Evolutionary conservation across 1,140 invertebrate species (phyloP).

Genomic region (Sinella curviseta): DNA sequence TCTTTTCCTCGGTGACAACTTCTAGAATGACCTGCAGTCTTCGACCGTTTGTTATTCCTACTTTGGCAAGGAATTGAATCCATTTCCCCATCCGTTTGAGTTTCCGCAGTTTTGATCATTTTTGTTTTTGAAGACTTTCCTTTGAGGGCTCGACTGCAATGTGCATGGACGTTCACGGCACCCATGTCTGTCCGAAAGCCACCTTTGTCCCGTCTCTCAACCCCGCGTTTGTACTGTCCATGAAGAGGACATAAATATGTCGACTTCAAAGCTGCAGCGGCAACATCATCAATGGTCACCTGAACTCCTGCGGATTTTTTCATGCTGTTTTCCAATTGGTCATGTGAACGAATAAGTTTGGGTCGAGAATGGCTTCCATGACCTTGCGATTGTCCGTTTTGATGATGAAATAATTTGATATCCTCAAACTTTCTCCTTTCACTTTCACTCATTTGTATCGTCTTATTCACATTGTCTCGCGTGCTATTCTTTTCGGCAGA

Average conservation of each 20-base stretch:
- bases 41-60: not conserved
- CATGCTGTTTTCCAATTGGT: not conserved
- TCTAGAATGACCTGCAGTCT: not conserved
- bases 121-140: slow-evolving; percentile 12
- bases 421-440: not conserved
- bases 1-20: not conserved
- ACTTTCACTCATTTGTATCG: not conserved
- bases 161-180: not conserved
- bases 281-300: slow-evolving; percentile 15
- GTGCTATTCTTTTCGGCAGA: too few relatives aligned
- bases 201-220: slow-evolving; percentile 6
- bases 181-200: slow-evolving; percentile 32
- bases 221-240: slow-evolving; percentile 4
- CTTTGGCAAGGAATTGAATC: not conserved
- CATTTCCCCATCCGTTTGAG: slow-evolving; percentile 16
- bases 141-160: slow-evolving; percentile 16
- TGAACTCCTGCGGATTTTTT: slow-evolving; percentile 28
- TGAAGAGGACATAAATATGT: slow-evolving; percentile 34
- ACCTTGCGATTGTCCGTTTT: not conserved
- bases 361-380: not conserved
- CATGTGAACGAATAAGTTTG: not conserved
- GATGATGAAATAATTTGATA: not conserved
- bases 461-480: not conserved
- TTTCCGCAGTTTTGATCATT: slow-evolving; percentile 26
- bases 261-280: slow-evolving; percentile 30